Base-by-base conservation (phyloP, 2,113 vertebrate genomes). In the Trogon melanurus region DNA sequence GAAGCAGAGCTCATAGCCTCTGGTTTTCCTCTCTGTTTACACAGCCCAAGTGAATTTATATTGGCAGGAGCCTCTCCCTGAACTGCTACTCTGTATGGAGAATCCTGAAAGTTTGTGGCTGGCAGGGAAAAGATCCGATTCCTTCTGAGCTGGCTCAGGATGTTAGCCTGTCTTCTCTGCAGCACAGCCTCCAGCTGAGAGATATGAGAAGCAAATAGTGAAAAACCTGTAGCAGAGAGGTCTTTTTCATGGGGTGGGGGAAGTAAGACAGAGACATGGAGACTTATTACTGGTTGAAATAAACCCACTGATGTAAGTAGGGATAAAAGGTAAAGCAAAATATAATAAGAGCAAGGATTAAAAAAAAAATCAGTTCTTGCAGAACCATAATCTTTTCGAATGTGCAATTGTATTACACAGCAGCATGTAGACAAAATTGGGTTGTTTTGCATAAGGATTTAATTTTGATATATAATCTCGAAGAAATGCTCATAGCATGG, bases 171-270 rank as follows among this genome's bases (percentile, higher is more conserved):
- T 67, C 26, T 18, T 74, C 12, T 87, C 44, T 82, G 53, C 54
- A 89, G 57, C 34, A 88, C 6, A 21, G 4, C 20, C 41, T 66
- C 29, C 12, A 8, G 29, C 11, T 7, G 23, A 85, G 60, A 27
- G 20, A 50, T 13, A 23, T 1, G 8, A 27, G 48, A 62, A 76
- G 32, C 2, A 70, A 88, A 58, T 2, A 27, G 7, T 83, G 26
- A 66, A 66, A 79, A 50, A 57, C 16, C 45, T 3, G 4, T 6
- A 50, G 51, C n/a, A 18, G 8, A 38, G 7, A 3, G n/a, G 2
- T 58, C 5, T 48, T 34, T 66, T 66, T 26, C 3, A 5, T 4
- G 3, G 7, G 2, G 8, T 2, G 1, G 13, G 4, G 9, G 17
- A 26, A 14, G 12, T 16, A 17, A 27, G 19, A 47, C 2, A 45